phyloP scores from a whole-genome alignment of 2,797 vertebrate species.

The Bryconaethiops microstoma region DNA sequence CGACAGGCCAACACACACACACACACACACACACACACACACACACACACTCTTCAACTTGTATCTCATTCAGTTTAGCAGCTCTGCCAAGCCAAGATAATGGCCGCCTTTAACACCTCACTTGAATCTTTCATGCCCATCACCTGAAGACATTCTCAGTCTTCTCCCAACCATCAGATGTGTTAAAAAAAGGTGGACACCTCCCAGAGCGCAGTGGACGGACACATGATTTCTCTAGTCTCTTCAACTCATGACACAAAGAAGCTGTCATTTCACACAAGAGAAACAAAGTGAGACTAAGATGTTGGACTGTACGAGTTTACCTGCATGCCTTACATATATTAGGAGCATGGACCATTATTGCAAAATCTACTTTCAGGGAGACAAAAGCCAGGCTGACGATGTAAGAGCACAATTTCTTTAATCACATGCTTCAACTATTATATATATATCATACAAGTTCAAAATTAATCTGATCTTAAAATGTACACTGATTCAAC shows the following conservation, averaged over 20 bases:
- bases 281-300: not conserved
- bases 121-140: constrained; percentile 56
- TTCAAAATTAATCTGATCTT: no score
- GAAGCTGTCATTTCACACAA: no score
- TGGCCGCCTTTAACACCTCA: constrained; percentile 52
- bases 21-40: constrained; percentile 8
- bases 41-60: constrained; percentile 13
- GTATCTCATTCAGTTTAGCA: constrained; percentile 56
- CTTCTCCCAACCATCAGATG: constrained; percentile 47
- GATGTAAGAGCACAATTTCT: no score
- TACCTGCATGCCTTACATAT: no score
- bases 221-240: constrained; percentile 26
- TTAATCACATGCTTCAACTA: no score
- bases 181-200: constrained; percentile 28
- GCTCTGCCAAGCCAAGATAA: constrained; percentile 56
- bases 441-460: no score
- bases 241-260: not conserved
- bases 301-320: not conserved
- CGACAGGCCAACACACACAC: constrained; percentile 30
- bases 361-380: no score
- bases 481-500: no score
- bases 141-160: constrained; percentile 45
- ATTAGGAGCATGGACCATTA: no score
- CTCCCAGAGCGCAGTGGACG: not conserved
- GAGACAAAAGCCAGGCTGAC: no score